Percentiles rank a stretch among this genome's conserved stretches.
Conservation (phyloP, 2,888 invertebrate genomes). For the Ichneumon xanthorius region DNA sequence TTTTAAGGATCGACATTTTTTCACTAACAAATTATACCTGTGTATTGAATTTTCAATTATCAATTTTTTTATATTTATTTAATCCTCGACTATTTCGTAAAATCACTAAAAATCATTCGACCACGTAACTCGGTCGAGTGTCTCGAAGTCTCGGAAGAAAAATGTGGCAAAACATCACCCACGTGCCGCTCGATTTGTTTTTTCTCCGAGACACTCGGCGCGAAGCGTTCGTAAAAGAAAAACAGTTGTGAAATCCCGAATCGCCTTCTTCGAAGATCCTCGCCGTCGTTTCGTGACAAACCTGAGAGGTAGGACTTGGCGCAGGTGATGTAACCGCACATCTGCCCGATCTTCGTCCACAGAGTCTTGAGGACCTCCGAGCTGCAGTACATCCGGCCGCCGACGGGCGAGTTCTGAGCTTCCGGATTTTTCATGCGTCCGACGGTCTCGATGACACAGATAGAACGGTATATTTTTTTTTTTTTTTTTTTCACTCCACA, state of each 20-base stretch:
- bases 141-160: neutral
- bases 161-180: neutral
- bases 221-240: constrained; percentile 34
- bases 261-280: neutral
- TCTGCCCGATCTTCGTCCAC: constrained; percentile 81
- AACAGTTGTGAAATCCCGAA: neutral
- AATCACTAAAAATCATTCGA: neutral
- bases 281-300: constrained; percentile 67
- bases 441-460: neutral
- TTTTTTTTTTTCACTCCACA: neutral
- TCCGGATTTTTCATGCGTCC: constrained; percentile 65
- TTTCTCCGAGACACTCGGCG: neutral
- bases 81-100: neutral
- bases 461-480: neutral
- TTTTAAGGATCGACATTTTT: neutral
- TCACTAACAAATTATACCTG: neutral
- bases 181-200: neutral
- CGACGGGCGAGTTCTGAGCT: constrained; percentile 47
- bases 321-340: constrained; percentile 82
- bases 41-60: no score
- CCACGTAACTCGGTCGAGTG: neutral
- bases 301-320: constrained; percentile 82
- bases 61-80: no score
- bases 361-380: constrained; percentile 80
- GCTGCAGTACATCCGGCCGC: constrained; percentile 76